Conservation (phyloP, 2,113 vertebrate species). For the Copsychus sechellarum region DNA sequence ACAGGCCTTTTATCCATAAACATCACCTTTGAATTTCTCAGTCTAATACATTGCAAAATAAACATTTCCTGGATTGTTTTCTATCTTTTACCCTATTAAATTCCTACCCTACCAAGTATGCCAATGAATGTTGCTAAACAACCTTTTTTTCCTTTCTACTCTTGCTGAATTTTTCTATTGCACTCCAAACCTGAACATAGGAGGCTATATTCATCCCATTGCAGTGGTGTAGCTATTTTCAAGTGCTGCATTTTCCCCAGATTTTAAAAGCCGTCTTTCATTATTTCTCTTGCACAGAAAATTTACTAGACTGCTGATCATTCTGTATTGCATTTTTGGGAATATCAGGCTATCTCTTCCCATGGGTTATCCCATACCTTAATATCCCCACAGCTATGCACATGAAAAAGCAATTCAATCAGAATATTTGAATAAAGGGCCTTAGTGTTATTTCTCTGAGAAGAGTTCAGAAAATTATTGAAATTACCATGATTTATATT, state of each 20-base stretch:
- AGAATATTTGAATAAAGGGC: background rate
- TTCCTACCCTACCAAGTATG: accelerated
- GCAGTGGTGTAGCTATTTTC: background rate
- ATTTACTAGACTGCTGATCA: background rate
- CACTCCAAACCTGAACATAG: background rate
- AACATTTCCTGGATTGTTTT: background rate
- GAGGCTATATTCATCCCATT: background rate
- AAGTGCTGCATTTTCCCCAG: background rate
- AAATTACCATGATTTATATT: background rate
- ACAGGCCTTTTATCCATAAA: background rate
- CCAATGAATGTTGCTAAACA: background rate
- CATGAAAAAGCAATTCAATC: background rate
- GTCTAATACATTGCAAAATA: background rate
- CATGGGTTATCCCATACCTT: background rate
- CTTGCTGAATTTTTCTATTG: background rate
- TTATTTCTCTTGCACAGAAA: background rate
- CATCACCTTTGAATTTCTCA: background rate
- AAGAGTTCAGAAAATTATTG: slow-evolving; percentile 17
- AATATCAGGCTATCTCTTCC: background rate
- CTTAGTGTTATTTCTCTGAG: background rate
- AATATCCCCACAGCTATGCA: background rate
- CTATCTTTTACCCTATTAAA: background rate
- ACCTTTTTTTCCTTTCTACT: background rate
- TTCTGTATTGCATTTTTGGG: background rate
- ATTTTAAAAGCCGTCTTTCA: background rate